Evolutionary conservation across 2,797 vertebrate species (phyloP).

Genomic region (Falco cherrug): DNA sequence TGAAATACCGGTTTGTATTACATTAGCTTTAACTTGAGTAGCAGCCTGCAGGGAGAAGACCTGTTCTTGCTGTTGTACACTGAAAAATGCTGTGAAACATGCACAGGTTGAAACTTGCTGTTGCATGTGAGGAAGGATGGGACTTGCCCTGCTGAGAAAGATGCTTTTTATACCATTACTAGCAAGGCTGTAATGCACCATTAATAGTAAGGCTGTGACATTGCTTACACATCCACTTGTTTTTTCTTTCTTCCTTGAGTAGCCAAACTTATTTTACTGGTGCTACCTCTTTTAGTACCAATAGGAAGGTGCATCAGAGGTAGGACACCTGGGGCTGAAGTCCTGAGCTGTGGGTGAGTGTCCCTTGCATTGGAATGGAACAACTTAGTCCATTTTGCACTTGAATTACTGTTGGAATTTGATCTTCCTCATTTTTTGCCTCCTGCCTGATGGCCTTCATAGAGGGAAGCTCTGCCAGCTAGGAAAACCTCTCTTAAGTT

Average conservation of each 20-base stretch:
- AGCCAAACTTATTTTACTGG: background rate
- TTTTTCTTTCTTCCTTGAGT: background rate
- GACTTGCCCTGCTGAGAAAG: background rate
- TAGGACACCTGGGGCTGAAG: background rate
- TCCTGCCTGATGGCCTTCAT: background rate
- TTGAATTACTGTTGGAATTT: background rate
- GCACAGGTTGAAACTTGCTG: background rate
- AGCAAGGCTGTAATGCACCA: background rate
- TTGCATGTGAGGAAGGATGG: background rate
- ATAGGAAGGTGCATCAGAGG: background rate
- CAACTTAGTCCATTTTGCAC: background rate
- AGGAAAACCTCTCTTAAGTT: background rate
- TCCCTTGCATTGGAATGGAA: background rate
- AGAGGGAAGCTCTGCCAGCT: background rate
- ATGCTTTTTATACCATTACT: background rate
- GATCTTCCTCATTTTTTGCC: background rate
- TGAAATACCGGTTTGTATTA: rapidly evolving
- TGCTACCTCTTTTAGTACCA: background rate
- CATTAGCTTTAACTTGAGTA: rapidly evolving
- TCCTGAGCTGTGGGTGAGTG: background rate
- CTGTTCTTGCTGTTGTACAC: background rate
- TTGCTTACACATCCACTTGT: background rate
- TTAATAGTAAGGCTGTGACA: background rate
- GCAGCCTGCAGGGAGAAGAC: background rate
- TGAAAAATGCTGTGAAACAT: background rate